A percentile compares a stretch with the other conserved stretches of the same genome.
phyloP scores from a whole-genome alignment of 2,888 invertebrate genomes.

The Pristionchus mayeri region DNA sequence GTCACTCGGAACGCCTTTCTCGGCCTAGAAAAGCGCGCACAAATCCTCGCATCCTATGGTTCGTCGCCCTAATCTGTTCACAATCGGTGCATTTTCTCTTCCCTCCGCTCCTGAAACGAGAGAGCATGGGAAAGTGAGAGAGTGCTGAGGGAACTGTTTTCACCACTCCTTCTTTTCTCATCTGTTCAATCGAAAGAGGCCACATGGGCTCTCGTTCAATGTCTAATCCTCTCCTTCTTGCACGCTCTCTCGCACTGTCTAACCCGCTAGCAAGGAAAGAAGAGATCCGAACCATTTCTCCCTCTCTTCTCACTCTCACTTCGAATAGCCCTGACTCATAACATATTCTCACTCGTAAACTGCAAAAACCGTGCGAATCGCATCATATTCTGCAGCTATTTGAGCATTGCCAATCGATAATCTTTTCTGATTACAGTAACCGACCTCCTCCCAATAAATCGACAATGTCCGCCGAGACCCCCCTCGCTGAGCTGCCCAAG shows the following conservation, averaged over 20 bases:
- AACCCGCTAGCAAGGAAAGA: too few relatives aligned
- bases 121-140: neutral
- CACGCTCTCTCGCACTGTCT: neutral
- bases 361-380: too few relatives aligned
- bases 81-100: neutral
- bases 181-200: slow-evolving; percentile 27
- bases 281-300: too few relatives aligned
- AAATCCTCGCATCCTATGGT: neutral
- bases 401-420: neutral
- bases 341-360: neutral
- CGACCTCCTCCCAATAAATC: neutral
- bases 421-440: neutral
- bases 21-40: neutral
- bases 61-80: neutral
- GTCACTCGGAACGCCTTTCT: neutral
- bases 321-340: slow-evolving; percentile 5
- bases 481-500: slow-evolving; percentile 64
- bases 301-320: neutral
- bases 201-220: neutral
- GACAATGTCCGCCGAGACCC: slow-evolving; percentile 40
- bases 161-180: slow-evolving; percentile 31
- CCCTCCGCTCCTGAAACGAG: neutral
- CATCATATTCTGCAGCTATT: too few relatives aligned
- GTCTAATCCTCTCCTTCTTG: slow-evolving; percentile 17
- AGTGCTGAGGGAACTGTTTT: neutral